Base-by-base conservation (phyloP, 2,797 vertebrate species). In the Enteromius paludinosus region DNA sequence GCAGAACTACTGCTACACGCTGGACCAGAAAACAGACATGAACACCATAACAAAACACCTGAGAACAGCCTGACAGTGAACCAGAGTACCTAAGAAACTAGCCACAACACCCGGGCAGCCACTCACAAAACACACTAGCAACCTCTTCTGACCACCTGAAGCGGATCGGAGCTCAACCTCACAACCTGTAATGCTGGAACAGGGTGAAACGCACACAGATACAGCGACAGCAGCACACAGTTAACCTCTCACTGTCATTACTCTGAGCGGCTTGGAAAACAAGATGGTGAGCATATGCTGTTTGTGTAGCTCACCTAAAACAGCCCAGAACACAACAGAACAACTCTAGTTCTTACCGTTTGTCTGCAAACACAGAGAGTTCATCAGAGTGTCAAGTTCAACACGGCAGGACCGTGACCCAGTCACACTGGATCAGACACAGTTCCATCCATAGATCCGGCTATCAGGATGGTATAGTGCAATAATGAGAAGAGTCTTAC, bases 401-500 rank as follows among this genome's bases (percentile, higher is more conserved):
- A n/a, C 8, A 54, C 20, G 9, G 20, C 52, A 54, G 25, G 59
- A 17, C 59, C 5, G 56, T 28, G 12, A 23, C 54, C 12, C 54
- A 56, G 20, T 56, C 52, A 56, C 3, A 4, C 54, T 11, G 3
- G 54, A 23, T 59, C 56, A 59, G 56, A 59, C 11, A 4, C 54
- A 38, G 45, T 47, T 78, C 65, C 43, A 71, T 35, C 56, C 25
- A 72, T n/a, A 68, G n/a, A 72, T 65, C 70, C 17, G 5, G 45
- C 59, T 41, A 11, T 17, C 35, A 23, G 33, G 30, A 49, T 10
- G n/a, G 7, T 20, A 20, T 3, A 20, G 25, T 11, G 45, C 28
- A 83, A 38, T 28, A 28, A 56, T 25, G 78, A 20, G 47, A 52
- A 45, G 33, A 49, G 14, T 56, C 81, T 86, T 80, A 70, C 35